Evolutionary conservation across 2,797 vertebrate species (phyloP), one percentile per base, ranked within the genome.

Genomic region (Diplodus puntazzo): DNA sequence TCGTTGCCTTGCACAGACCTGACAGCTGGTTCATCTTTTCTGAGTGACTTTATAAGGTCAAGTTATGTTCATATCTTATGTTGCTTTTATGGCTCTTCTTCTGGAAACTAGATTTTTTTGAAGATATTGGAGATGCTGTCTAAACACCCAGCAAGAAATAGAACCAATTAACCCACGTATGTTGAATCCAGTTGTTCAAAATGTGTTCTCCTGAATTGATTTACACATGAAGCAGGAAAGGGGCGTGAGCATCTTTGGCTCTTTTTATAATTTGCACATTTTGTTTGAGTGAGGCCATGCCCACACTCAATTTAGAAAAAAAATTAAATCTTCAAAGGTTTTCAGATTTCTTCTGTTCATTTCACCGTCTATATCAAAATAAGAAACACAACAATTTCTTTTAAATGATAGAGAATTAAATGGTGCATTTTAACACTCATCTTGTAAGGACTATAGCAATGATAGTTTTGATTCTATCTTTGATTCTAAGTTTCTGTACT

Each of bases 11-110:
- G 27, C 53, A 67, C 50, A 53, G 45, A 54, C 16, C 25, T 49
- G 67, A 30, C 27, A 64, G 45, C 43, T 21, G 53, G 62, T 74
- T 69, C 55, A 65, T 65, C 58, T 73, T 73, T 64, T 63, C 49
- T 82, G 52, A 58, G 53, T 48, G 20, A 21, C 52, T 61, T 72
- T 13, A 2, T 48, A 7, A 60, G 54, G 27, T 13, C 54, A 18
- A 4, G 16, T 62, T 34, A 10, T 23, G 14, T 59, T 17, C 25
- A 9, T 13, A 50, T 23, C 21, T 46, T 25, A 14, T 72, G 34
- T 72, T 63, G 58, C 8, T 50, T 57, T 21, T 21, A 5, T 45
- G 3, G 13, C 11, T 0, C 0, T 66, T 34, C 14, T 23, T 58
- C 16, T 64, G 18, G 5, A 70, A 65, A 11, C 34, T 25, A 52